Evolutionary conservation across 2,888 invertebrate genomes (phyloP).

Genomic region (Lithophane socia): DNA sequence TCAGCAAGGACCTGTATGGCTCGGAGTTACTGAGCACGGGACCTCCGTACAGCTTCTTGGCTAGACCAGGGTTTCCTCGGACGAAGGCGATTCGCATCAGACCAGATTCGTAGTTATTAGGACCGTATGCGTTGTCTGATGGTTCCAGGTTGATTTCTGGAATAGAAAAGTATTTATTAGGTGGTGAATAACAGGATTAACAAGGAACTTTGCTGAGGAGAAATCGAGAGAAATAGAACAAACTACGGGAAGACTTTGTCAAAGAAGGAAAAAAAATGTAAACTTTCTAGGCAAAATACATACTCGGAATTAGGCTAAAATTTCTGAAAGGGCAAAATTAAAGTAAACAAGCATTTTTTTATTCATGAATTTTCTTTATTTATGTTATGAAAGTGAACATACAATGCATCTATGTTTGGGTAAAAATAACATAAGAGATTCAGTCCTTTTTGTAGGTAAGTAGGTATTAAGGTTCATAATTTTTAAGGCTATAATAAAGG

Average conservation of each 20-base stretch:
- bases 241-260: not conserved
- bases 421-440: too few species aligned
- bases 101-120: conserved; percentile 91
- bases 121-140: conserved; percentile 91
- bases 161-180: conserved; percentile 23
- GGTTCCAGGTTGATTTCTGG: conserved; percentile 93
- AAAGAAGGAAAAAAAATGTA: too few species aligned
- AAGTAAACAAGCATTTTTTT: too few species aligned
- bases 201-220: not conserved
- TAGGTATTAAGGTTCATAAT: not conserved
- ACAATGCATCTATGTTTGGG: too few species aligned
- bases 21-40: conserved; percentile 81
- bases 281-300: not conserved
- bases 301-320: not conserved
- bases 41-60: conserved; percentile 82
- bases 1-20: conserved; percentile 83
- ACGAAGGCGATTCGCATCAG: conserved; percentile 93
- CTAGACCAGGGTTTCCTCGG: conserved; percentile 90
- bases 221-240: not conserved
- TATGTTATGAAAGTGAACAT: too few species aligned
- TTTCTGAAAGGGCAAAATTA: not conserved
- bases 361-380: too few species aligned
- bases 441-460: not conserved
- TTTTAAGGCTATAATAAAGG: not conserved
- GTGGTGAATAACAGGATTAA: not conserved